phyloP scores from a whole-genome alignment of 2,888 invertebrate genomes.

The Caradrina clavipalpis region DNA sequence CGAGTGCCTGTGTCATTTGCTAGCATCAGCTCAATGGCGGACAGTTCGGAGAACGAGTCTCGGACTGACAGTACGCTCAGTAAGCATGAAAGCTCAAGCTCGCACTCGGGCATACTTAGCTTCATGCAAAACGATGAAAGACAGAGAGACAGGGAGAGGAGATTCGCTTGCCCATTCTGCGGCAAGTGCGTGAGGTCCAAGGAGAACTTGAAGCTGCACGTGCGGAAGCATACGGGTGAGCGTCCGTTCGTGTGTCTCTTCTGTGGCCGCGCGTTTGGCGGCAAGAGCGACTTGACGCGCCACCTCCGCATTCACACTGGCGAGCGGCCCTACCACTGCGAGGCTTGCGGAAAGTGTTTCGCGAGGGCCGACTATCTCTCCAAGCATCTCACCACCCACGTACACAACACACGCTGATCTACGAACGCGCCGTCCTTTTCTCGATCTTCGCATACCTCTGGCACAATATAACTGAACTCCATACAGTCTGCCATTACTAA shows the following conservation, averaged over 20 bases:
- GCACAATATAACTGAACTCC: constrained; percentile 54
- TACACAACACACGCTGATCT: constrained; percentile 93
- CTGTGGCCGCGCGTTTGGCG: constrained; percentile 97
- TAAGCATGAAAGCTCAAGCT: constrained; percentile 90
- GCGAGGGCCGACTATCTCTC: constrained; percentile 97
- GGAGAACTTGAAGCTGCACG: constrained; percentile 96
- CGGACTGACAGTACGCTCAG: constrained; percentile 77
- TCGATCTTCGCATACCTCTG: constrained; percentile 63
- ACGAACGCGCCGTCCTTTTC: constrained; percentile 77
- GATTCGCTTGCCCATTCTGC: constrained; percentile 97
- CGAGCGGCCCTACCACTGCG: constrained; percentile 97
- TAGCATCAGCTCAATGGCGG: constrained; percentile 89
- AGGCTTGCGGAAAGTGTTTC: constrained; percentile 97
- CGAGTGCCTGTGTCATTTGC: constrained; percentile 88
- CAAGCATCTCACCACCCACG: constrained; percentile 97
- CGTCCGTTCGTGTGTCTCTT: constrained; percentile 97
- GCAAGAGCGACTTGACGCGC: constrained; percentile 96
- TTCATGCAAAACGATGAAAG: constrained; percentile 92
- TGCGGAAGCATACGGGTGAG: constrained; percentile 96
- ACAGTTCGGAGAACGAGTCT: constrained; percentile 89
- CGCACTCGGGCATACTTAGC: constrained; percentile 91
- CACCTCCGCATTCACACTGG: constrained; percentile 97
- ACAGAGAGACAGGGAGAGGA: constrained; percentile 92
- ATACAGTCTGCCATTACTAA: constrained; percentile 32
- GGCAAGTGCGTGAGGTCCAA: constrained; percentile 97